A percentile compares a stretch with the other conserved stretches of the same genome.
Conservation (phyloP, 2,888 invertebrate genomes). For the Himalopsyche japonica region DNA sequence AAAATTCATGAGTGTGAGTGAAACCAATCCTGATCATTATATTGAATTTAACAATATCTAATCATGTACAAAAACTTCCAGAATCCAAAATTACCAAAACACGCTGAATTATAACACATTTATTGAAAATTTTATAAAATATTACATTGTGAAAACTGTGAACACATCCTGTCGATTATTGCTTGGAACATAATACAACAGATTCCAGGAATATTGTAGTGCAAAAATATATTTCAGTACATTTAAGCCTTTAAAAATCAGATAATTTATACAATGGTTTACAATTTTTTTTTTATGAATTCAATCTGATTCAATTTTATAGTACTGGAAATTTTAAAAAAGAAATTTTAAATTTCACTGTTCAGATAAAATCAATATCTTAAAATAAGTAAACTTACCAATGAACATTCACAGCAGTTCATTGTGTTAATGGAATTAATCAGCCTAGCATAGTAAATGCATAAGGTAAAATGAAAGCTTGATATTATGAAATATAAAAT, state of each 20-base stretch:
- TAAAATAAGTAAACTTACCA: neutral
- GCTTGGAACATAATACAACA: neutral
- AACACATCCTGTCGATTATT: neutral
- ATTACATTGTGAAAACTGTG: neutral
- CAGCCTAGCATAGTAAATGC: neutral
- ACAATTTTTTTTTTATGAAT: too few species aligned
- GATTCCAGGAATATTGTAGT: neutral
- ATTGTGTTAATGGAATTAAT: neutral
- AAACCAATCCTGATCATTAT: too few species aligned
- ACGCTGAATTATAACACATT: neutral
- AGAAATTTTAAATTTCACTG: neutral
- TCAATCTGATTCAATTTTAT: neutral
- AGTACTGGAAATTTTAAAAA: neutral
- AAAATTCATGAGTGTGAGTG: too few species aligned
- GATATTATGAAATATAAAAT: neutral
- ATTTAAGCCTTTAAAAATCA: neutral
- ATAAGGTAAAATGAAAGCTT: neutral
- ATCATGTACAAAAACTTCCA: too few species aligned
- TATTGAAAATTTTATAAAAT: neutral
- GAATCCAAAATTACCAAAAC: too few species aligned
- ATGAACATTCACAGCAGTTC: neutral
- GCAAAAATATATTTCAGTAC: neutral
- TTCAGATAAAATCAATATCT: neutral
- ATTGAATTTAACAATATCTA: too few species aligned
- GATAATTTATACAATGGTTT: neutral